Evolutionary conservation across 2,888 invertebrate species (phyloP), one percentile per base, ranked within the genome.

Genomic region (Dastarcus helophoroides): DNA sequence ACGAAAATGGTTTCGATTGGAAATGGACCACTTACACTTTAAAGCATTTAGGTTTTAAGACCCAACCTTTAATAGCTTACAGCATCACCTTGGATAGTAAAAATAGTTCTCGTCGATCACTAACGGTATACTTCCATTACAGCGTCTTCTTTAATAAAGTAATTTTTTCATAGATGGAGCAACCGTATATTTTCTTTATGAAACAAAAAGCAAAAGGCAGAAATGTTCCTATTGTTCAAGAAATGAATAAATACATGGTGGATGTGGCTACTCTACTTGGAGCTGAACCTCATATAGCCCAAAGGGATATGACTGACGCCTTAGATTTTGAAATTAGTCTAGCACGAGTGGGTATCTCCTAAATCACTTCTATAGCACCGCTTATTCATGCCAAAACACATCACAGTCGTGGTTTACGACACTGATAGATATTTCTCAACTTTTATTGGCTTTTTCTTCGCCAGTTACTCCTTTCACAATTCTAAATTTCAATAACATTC

Each of bases 11-110:
- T 8, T 47, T 42, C 35, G 26, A 42, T 21, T 48, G 48, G 48
- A 27, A 74, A 43, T 66, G 78, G 39, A 76, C 79, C 2, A 77
- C 83, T 8, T 81, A 80, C 63, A 73, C 71, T 33, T 83, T 83
- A 65, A 69, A 83, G 12, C 56, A 65, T 19, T 63, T 70, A 27
- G n/a, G n/a, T n/a, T n/a, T n/a, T n/a, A n/a, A n/a, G n/a, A n/a
- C n/a, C n/a, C 15, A 29, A 11, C 14, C 29, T 12, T 29, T 29
- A 3, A 17, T 33, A 8, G 22, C 24, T 8, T 29, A 33, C 11
- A 21, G 17, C 7, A 23, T 27, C 6, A 23, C 31, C 5, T 3
- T 31, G 22, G 27, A 31, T 17, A 22, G 27, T 19, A 35, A 31
- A 25, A 35, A 35, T 14, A 28, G 27, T 2, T 31, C 35, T 1